Evolutionary conservation across 64 coral and sea anemone species (phyloP), one percentile per base, ranked within the genome.

Genomic region (Pocillopora damicornis): DNA sequence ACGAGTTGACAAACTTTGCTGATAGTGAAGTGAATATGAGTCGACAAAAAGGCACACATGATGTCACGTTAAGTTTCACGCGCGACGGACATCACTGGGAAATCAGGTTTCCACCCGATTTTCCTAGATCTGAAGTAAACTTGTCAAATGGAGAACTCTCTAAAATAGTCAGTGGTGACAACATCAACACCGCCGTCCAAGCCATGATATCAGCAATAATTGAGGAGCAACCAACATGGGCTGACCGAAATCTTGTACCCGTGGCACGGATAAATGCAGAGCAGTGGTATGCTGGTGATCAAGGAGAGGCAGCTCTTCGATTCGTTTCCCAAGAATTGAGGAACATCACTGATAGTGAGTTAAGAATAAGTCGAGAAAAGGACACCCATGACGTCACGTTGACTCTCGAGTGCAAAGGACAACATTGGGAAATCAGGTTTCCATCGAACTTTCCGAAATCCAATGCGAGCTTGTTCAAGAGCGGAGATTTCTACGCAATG

Each of bases 201-300:
- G 77, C 18, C 30, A 26, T 71, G 25, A 20, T 71, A 71, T 25
- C 22, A 7, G 9, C 8, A 20, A 71, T 71, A 23, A 25, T 23
- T 25, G 11, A 20, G 11, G 67, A 0, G 22, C 67, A 23, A 23
- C n/a, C 67, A 71, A 20, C 0, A 71, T 20, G 25, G 67, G 11
- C 25, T 20, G 11, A 10, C 20, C 18, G 8, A 8, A 71, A 71
- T 71, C 67, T 23, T 71, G 67, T 51, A 51, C 42, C 42, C 2
- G 42, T 51, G 42, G 7, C 67, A 71, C 67, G 9, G 10, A n/a
- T 71, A 11, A 23, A 9, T 30, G 22, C 20, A 71, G 67, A 71
- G 20, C 80, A 83, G 35, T 83, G 80, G 80, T 83, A 83, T 37
- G 17, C 61, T 66, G 61, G 37, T 42, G 63, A 66, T 4, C 61